A percentile compares a stretch with the other conserved stretches of the same genome.
phyloP scores from a whole-genome alignment of 2,888 invertebrate genomes.

The Tyria jacobaeae region DNA sequence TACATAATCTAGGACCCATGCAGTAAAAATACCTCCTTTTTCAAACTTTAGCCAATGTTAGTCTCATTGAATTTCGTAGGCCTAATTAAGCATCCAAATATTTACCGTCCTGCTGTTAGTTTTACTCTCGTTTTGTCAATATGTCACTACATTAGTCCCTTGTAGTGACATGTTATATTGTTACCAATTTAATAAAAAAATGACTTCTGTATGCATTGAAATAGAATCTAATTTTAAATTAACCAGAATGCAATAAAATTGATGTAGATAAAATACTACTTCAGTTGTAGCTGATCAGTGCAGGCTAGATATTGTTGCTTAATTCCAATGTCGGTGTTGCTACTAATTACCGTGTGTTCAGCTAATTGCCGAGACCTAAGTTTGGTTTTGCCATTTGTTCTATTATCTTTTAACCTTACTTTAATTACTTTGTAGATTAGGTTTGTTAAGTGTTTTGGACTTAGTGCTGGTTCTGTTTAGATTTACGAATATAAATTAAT shows the following conservation, averaged over 20 bases:
- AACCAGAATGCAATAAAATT: slow-evolving; percentile 43
- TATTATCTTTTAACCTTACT: slow-evolving; percentile 27
- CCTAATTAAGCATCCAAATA: slow-evolving; percentile 80
- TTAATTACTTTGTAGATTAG: slow-evolving; percentile 24
- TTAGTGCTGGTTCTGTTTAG: neutral
- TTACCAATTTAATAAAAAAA: slow-evolving; percentile 50
- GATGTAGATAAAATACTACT: slow-evolving; percentile 55
- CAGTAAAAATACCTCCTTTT: slow-evolving; percentile 49
- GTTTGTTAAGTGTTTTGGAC: slow-evolving; percentile 7
- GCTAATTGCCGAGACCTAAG: slow-evolving; percentile 45
- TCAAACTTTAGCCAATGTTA: slow-evolving; percentile 47
- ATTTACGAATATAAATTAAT: neutral
- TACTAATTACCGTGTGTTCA: slow-evolving; percentile 53
- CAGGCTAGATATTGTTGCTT: slow-evolving; percentile 62
- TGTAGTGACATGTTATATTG: too few species aligned
- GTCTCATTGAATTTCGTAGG: slow-evolving; percentile 70
- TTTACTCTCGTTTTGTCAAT: slow-evolving; percentile 79
- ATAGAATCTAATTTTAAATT: slow-evolving; percentile 42
- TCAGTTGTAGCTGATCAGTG: slow-evolving; percentile 55
- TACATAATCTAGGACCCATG: neutral
- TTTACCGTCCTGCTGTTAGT: slow-evolving; percentile 80
- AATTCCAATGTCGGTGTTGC: slow-evolving; percentile 64
- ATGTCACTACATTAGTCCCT: slow-evolving; percentile 74
- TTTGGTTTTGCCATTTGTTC: slow-evolving; percentile 35
- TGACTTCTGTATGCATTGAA: slow-evolving; percentile 41